Percentiles rank a stretch among this genome's conserved stretches.
Conservation (phyloP, 2,113 vertebrate genomes). For the Globicephala melas region DNA sequence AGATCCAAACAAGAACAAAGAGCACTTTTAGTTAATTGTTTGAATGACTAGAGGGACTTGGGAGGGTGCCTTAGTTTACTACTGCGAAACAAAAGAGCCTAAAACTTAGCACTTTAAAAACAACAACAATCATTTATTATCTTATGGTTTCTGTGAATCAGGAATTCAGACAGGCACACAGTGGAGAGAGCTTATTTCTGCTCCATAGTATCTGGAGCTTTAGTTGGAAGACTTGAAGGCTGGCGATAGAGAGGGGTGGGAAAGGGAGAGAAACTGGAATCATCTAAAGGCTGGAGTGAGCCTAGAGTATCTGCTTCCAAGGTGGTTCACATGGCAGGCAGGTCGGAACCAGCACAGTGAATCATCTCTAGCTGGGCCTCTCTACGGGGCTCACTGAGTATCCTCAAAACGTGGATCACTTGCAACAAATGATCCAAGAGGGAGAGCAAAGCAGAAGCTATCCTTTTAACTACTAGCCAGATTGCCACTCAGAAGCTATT, state of each 20-base stretch:
- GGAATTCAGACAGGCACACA: background rate
- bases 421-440: background rate
- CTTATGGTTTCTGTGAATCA: background rate
- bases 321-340: background rate
- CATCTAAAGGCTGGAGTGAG: background rate
- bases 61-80: background rate
- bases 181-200: background rate
- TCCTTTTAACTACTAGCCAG: background rate
- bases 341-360: background rate
- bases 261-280: background rate
- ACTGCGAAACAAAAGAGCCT: background rate
- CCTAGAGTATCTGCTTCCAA: background rate
- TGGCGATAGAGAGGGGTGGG: background rate
- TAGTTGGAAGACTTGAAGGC: background rate
- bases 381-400: background rate
- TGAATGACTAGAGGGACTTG: background rate
- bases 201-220: background rate
- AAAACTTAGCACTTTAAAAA: background rate
- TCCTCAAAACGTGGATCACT: background rate
- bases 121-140: background rate
- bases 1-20: background rate
- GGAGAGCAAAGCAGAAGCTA: background rate
- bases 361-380: background rate
- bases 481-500: background rate
- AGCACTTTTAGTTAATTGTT: background rate